phyloP scores from a whole-genome alignment of 2,797 vertebrate species.

The Clarias platycephalus region DNA sequence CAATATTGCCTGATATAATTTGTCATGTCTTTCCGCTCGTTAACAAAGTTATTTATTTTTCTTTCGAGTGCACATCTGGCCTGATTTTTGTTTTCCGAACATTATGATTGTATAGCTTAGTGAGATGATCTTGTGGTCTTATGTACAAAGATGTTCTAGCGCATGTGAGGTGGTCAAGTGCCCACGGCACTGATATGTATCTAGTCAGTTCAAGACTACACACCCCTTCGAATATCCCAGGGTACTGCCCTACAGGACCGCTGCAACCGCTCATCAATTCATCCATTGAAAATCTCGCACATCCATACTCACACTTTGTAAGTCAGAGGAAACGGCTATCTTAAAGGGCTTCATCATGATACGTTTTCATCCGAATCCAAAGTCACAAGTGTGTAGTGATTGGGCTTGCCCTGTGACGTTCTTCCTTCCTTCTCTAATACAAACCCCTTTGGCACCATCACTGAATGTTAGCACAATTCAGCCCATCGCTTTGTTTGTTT shows the following conservation, averaged over 20 bases:
- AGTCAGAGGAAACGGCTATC: conserved; percentile 67
- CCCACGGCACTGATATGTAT: conserved; percentile 50
- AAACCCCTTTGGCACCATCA: conserved; percentile 31
- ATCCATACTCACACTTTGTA: conserved; percentile 41
- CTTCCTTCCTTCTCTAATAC: conserved; percentile 50
- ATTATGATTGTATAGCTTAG: conserved; percentile 49
- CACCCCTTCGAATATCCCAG: conserved; percentile 37
- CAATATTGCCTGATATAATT: conserved; percentile 53
- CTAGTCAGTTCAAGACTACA: conserved; percentile 47
- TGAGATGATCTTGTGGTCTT: conserved; percentile 54
- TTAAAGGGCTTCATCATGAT: conserved; percentile 79
- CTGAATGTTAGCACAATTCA: conserved; percentile 57
- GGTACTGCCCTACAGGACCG: conserved; percentile 52
- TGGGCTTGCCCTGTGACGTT: conserved; percentile 38
- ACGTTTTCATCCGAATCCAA: conserved; percentile 56
- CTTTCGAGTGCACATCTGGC: conserved; percentile 42
- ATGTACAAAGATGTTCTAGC: conserved; percentile 54
- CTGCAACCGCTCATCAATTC: conserved; percentile 47
- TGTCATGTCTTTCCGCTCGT: conserved; percentile 54
- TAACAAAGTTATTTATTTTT: conserved; percentile 30
- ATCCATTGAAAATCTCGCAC: conserved; percentile 24
- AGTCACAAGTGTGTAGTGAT: conserved; percentile 39
- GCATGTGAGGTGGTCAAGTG: conserved; percentile 53
- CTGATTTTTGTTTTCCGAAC: conserved; percentile 42
- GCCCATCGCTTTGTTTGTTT: conserved; percentile 43